Percentiles rank a stretch among this genome's conserved stretches.
Conservation (phyloP, 2,113 vertebrate genomes). For the Erpornis zantholeuca region DNA sequence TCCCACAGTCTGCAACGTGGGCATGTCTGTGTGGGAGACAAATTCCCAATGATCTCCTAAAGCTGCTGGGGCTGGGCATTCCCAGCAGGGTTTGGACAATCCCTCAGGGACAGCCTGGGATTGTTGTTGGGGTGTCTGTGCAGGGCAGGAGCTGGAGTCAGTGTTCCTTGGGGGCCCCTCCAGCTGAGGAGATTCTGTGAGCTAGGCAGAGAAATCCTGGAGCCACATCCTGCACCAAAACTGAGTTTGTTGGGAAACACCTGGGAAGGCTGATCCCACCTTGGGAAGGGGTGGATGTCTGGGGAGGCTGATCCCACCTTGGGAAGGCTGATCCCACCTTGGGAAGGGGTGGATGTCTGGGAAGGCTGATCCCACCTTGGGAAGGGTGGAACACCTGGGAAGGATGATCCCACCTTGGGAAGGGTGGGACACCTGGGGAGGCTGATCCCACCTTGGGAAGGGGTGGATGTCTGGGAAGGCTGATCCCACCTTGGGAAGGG, state of each 20-base stretch:
- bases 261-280: not conserved
- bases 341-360: too few species aligned
- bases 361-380: not conserved
- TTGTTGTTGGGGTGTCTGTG: not conserved
- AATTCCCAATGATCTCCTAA: not conserved
- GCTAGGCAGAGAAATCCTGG: not conserved
- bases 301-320: not conserved
- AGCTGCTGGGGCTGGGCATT: not conserved
- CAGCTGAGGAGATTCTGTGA: not conserved
- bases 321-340: not conserved
- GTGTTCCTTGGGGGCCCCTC: rapidly evolving
- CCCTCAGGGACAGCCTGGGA: not conserved
- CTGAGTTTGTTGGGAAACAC: rapidly evolving
- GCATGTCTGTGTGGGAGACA: not conserved
- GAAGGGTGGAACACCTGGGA: not conserved
- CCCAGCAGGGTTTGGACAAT: not conserved
- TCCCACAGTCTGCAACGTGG: not conserved
- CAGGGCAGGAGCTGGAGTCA: not conserved
- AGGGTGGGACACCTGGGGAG: too few species aligned
- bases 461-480: too few species aligned
- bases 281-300: too few species aligned
- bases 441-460: not conserved
- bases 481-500: not conserved
- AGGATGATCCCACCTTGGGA: not conserved
- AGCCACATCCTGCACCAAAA: too few species aligned